Base-by-base conservation (phyloP, 2,113 vertebrate species). In the Sylvia atricapilla region DNA sequence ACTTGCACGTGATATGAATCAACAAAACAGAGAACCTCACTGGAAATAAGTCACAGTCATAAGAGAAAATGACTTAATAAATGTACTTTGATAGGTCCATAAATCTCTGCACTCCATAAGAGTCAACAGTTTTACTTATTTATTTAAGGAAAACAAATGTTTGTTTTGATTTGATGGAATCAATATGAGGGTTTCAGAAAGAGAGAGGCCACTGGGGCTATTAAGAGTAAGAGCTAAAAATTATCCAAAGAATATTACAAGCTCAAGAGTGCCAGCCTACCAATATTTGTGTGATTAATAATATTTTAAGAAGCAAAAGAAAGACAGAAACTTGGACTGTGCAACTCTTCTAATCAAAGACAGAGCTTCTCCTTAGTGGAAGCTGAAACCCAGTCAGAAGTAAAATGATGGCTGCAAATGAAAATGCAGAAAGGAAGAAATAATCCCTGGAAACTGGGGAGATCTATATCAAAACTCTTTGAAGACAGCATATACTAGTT, bases 61-160 rank as follows among this genome's bases (percentile, higher is more conserved):
- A 78, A 87, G 43, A 95, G 58, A 89, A 89, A 91, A 84, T 81
- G 0, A 83, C 59, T 90, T 84, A 86, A 95, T 83, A 92, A 93
- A 88, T 80, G n/a, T n/a, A 63, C 31, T 62, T 91, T 89, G 80
- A 87, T 81, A 74, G 72, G 22, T 55, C 21, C 46, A 93, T 96
- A 92, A 96, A 86, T 93, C 87, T 95, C 80, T 49, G 64, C 30
- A 28, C 39, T 91, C 68, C 17, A 3, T 15, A 24, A 66, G 50
- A 84, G 50, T 43, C n/a, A 93, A 73, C 37, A 76, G 11, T 52
- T 81, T 76, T 68, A 60, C 89, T 80, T 92, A 60, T 73, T 80
- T 83, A 73, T 73, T 83, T 95, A 69, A 64, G 24, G 37, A 66
- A 93, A 94, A 78, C 13, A 88, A 92, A 90, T 74, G 30, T 52